A percentile compares a stretch with the other conserved stretches of the same genome.
Evolutionary conservation across 2,888 invertebrate genomes (phyloP).

Genomic region (Sinhomidia bicolor): DNA sequence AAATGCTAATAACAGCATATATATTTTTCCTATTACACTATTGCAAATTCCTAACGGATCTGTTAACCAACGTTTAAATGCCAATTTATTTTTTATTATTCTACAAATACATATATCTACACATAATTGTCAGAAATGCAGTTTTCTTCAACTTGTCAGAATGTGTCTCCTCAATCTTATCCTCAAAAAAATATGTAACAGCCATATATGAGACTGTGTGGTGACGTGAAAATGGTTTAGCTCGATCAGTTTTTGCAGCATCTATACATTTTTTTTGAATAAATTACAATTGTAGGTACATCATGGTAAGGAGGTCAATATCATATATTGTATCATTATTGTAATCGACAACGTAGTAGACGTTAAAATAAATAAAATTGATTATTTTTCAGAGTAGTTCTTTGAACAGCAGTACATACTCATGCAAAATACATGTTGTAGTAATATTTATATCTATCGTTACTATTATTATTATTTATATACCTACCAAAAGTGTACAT

Average conservation of each 20-base stretch:
- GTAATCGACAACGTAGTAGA: background rate
- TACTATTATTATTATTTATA: no score
- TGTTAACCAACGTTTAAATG: background rate
- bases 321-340: background rate
- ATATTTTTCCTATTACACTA: no score
- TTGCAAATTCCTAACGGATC: background rate
- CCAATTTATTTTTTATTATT: background rate
- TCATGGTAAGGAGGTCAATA: background rate
- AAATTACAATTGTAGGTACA: background rate
- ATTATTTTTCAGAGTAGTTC: background rate
- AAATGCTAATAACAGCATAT: background rate
- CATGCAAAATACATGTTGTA: background rate
- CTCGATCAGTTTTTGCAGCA: slow-evolving; percentile 14
- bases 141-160: background rate
- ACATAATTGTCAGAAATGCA: background rate
- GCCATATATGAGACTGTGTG: background rate
- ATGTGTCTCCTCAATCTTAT: background rate
- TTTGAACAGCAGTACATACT: background rate
- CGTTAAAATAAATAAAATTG: background rate
- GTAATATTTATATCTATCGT: no score
- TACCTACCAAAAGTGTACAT: background rate
- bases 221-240: background rate
- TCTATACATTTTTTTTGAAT: background rate
- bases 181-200: background rate
- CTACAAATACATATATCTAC: background rate